phyloP scores from a whole-genome alignment of 2,113 vertebrate species.

The Perca fluviatilis region DNA sequence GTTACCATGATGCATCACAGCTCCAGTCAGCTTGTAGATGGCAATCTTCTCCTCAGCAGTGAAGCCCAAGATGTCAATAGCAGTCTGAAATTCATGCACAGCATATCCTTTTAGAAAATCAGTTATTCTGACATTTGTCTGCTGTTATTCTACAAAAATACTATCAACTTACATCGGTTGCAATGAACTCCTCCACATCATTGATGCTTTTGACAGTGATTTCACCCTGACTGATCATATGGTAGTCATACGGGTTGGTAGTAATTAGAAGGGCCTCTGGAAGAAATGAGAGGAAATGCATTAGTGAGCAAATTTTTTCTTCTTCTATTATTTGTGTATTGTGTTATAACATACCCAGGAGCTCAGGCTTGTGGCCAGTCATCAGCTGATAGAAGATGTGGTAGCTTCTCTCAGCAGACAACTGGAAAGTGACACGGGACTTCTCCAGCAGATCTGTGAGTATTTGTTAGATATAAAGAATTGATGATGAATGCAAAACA shows the following conservation, averaged over 20 bases:
- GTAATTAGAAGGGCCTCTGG: slow-evolving; percentile 79
- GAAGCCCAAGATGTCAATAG: slow-evolving; percentile 87
- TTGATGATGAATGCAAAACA: neutral
- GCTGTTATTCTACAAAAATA: neutral
- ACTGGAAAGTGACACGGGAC: slow-evolving; percentile 79
- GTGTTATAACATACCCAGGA: slow-evolving; percentile 67
- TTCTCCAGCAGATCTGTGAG: slow-evolving; percentile 82
- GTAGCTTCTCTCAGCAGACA: slow-evolving; percentile 85
- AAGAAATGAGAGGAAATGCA: slow-evolving; percentile 23
- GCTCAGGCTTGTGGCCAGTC: slow-evolving; percentile 83
- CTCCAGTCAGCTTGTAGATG: slow-evolving; percentile 91
- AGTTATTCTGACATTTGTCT: neutral
- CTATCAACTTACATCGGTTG: slow-evolving; percentile 70
- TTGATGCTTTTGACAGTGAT: slow-evolving; percentile 78
- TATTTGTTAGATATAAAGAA: neutral
- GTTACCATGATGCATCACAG: slow-evolving; percentile 90
- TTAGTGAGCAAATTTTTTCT: neutral
- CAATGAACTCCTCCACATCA: slow-evolving; percentile 73
- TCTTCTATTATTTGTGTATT: neutral
- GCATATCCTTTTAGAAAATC: neutral
- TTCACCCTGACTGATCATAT: slow-evolving; percentile 79
- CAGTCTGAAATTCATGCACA: slow-evolving; percentile 61
- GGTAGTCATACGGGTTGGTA: slow-evolving; percentile 80
- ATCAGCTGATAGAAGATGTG: slow-evolving; percentile 86
- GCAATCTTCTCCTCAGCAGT: slow-evolving; percentile 87